phyloP scores from a whole-genome alignment of 2,888 invertebrate species.

The Watsonalla binaria region DNA sequence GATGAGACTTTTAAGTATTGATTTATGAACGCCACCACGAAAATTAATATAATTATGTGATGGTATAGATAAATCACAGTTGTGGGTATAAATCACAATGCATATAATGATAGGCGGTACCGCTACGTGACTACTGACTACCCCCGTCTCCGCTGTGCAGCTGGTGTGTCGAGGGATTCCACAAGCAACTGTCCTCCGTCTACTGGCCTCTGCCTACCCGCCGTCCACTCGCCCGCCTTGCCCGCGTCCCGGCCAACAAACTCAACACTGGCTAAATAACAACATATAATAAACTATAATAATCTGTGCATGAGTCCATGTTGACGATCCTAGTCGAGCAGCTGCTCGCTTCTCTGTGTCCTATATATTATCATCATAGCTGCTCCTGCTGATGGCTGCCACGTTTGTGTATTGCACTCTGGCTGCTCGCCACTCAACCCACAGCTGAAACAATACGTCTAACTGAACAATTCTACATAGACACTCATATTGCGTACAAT shows the following conservation, averaged over 20 bases:
- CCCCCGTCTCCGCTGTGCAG: slow-evolving; percentile 37
- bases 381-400: slow-evolving; percentile 65
- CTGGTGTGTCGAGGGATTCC: slow-evolving; percentile 49
- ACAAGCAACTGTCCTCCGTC: slow-evolving; percentile 37
- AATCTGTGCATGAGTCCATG: slow-evolving; percentile 60
- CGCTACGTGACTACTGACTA: slow-evolving; percentile 64
- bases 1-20: slow-evolving; percentile 72
- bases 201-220: slow-evolving; percentile 6
- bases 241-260: slow-evolving; percentile 43
- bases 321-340: slow-evolving; percentile 38
- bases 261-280: slow-evolving; percentile 57
- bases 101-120: slow-evolving; percentile 69
- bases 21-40: slow-evolving; percentile 72
- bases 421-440: slow-evolving; percentile 53
- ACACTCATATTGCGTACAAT: background rate
- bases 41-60: slow-evolving; percentile 61
- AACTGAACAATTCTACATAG: background rate
- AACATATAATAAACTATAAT: slow-evolving; percentile 55
- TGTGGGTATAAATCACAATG: slow-evolving; percentile 73
- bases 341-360: slow-evolving; percentile 26
- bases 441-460: slow-evolving; percentile 45
- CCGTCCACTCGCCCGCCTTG: slow-evolving; percentile 12
- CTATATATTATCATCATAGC: slow-evolving; percentile 34
- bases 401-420: slow-evolving; percentile 55
- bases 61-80: slow-evolving; percentile 75